Evolutionary conservation across 2,888 invertebrate species (phyloP).

Genomic region (Melanostoma scalare): DNA sequence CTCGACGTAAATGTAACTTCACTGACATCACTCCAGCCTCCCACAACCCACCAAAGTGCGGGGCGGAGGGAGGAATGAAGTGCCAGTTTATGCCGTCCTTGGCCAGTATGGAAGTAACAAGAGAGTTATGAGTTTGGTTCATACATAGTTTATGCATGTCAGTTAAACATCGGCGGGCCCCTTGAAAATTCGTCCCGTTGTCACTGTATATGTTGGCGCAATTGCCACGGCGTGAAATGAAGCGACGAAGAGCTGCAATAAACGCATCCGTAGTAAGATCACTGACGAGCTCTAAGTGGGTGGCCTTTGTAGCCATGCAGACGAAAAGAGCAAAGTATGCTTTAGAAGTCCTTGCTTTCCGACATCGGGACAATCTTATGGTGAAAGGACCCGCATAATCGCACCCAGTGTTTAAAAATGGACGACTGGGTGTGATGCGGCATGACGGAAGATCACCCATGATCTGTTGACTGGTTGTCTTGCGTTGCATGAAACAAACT

Average conservation of each 20-base stretch:
- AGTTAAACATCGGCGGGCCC: slow-evolving; percentile 46
- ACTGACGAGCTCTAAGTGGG: slow-evolving; percentile 44
- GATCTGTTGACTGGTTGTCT: slow-evolving; percentile 27
- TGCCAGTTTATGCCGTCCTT: slow-evolving; percentile 60
- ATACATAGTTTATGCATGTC: slow-evolving; percentile 52
- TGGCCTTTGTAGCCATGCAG: slow-evolving; percentile 58
- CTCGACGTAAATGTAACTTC: slow-evolving; percentile 59
- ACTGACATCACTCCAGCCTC: slow-evolving; percentile 60
- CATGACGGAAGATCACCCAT: slow-evolving; percentile 54
- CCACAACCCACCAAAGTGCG: slow-evolving; percentile 65
- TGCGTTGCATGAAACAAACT: slow-evolving; percentile 54
- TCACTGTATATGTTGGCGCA: slow-evolving; percentile 56
- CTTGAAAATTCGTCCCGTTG: slow-evolving; percentile 65
- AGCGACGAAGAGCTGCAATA: slow-evolving; percentile 52
- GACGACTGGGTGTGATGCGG: slow-evolving; percentile 17
- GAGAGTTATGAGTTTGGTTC: slow-evolving; percentile 39
- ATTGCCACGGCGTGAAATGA: slow-evolving; percentile 49
- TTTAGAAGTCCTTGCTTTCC: slow-evolving; percentile 30
- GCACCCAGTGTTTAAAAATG: slow-evolving; percentile 40
- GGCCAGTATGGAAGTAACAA: slow-evolving; percentile 46
- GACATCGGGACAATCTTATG: slow-evolving; percentile 36
- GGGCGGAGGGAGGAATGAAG: slow-evolving; percentile 57
- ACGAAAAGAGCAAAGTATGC: slow-evolving; percentile 54
- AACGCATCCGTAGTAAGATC: slow-evolving; percentile 62
- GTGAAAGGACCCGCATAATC: slow-evolving; percentile 55